phyloP scores from a whole-genome alignment of 2,797 vertebrate species.

The Buceros bicornis region DNA sequence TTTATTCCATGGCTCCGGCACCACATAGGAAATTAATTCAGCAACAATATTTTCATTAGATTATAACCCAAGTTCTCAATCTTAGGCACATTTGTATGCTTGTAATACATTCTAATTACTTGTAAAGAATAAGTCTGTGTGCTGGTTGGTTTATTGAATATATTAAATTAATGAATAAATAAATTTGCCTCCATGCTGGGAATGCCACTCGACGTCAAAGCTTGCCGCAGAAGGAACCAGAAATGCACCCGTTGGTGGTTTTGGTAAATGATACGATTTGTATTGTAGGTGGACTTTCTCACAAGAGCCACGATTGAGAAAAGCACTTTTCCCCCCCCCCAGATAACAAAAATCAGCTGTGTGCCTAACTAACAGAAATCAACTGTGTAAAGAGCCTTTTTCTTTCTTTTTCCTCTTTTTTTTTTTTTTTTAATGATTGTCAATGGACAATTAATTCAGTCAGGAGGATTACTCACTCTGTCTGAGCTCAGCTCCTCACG shows the following conservation, averaged over 20 bases:
- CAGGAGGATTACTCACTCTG: not conserved
- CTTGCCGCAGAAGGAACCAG: conserved; percentile 5
- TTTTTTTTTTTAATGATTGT: too few relatives aligned
- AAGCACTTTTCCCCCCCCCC: not conserved
- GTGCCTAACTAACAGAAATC: not conserved
- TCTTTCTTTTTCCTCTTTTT: fast-evolving
- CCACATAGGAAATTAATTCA: conserved; percentile 89
- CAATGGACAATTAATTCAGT: not conserved
- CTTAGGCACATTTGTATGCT: conserved; percentile 83
- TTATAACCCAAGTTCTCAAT: conserved; percentile 85
- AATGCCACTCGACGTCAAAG: conserved; percentile 30
- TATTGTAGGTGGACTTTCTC: not conserved
- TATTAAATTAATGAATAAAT: conserved; percentile 77
- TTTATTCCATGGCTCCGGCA: conserved; percentile 83
- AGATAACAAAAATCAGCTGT: not conserved
- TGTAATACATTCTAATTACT: conserved; percentile 81
- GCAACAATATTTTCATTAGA: conserved; percentile 91
- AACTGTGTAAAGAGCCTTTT: not conserved
- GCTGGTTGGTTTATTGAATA: conserved; percentile 78
- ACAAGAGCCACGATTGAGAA: not conserved
- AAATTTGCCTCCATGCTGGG: conserved; percentile 63
- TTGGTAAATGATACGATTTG: not conserved
- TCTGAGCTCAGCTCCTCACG: not conserved
- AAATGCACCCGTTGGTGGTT: not conserved
- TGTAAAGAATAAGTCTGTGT: conserved; percentile 78